phyloP scores from a whole-genome alignment of 2,113 vertebrate genomes.

The Tychaedon coryphoeus region DNA sequence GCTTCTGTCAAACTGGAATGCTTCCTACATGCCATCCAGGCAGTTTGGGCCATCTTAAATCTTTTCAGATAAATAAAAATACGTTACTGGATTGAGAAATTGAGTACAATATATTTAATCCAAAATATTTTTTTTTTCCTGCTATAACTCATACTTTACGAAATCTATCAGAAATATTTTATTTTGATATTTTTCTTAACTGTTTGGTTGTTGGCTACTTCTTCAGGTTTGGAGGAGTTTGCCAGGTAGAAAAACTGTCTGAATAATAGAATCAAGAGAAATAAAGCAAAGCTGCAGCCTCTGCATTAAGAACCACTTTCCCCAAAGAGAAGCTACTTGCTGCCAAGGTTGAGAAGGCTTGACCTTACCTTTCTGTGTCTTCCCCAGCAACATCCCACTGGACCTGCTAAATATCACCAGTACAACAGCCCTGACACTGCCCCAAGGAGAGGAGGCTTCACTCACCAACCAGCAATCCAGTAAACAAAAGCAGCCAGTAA shows the following conservation, averaged over 20 bases:
- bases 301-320: constrained; percentile 5
- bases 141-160: constrained; percentile 35
- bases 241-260: neutral
- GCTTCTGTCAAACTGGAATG: constrained; percentile 48
- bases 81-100: constrained; percentile 20
- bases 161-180: constrained; percentile 46
- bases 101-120: constrained; percentile 48
- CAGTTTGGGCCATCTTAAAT: constrained; percentile 40
- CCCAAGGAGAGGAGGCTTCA: neutral
- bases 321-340: neutral
- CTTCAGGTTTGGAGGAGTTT: neutral
- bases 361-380: constrained; percentile 6
- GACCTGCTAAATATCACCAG: constrained; percentile 1
- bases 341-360: constrained; percentile 4
- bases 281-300: constrained; percentile 36
- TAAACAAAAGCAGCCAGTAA: constrained; percentile 34
- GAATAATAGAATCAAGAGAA: constrained; percentile 20
- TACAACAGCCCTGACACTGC: neutral
- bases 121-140: constrained; percentile 21
- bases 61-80: constrained; percentile 49
- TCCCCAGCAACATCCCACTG: neutral
- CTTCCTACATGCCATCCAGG: constrained; percentile 41
- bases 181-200: constrained; percentile 16
- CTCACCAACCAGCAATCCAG: constrained; percentile 34
- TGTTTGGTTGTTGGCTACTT: neutral